These are phyloP conservation scores for Smutsia gigantea DNA, from an alignment of 2,797 vertebrate genomes.

Conservation along the genomic window DNA sequence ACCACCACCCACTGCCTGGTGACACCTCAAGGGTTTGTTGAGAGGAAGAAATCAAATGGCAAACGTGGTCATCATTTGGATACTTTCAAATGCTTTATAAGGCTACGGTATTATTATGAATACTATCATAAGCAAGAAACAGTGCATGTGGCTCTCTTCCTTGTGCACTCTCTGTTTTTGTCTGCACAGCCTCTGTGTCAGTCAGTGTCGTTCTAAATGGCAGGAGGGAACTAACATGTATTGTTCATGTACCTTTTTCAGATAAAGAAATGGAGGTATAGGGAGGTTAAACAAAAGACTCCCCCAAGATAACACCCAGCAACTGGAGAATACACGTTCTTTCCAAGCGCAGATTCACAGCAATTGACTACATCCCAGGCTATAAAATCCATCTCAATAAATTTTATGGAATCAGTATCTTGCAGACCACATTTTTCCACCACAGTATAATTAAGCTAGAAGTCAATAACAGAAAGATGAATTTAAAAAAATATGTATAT, in stretches of 20 bases:
- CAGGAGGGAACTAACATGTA: neutral
- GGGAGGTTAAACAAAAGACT: neutral
- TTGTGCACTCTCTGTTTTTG: neutral
- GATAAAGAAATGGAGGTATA: neutral
- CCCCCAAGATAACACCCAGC: neutral
- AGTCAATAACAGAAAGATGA: slow-evolving; percentile 34
- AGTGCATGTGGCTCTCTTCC: neutral
- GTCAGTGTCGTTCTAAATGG: neutral
- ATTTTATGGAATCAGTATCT: neutral
- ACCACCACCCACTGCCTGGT: neutral
- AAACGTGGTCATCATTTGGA: neutral
- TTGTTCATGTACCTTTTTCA: neutral
- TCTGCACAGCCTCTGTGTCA: neutral
- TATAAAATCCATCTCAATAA: slow-evolving; percentile 4
- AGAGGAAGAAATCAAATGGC: neutral
- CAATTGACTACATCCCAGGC: neutral
- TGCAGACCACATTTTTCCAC: neutral
- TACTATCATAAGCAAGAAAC: neutral
- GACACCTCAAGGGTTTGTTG: neutral
- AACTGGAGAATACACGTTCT: neutral
- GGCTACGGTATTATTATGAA: neutral
- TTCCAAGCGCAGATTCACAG: neutral
- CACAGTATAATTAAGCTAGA: slow-evolving; percentile 18
- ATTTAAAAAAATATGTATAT: neutral
- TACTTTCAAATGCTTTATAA: neutral